Evolutionary conservation across 2,113 vertebrate genomes (phyloP).

Genomic region (Prietella phreatophila): DNA sequence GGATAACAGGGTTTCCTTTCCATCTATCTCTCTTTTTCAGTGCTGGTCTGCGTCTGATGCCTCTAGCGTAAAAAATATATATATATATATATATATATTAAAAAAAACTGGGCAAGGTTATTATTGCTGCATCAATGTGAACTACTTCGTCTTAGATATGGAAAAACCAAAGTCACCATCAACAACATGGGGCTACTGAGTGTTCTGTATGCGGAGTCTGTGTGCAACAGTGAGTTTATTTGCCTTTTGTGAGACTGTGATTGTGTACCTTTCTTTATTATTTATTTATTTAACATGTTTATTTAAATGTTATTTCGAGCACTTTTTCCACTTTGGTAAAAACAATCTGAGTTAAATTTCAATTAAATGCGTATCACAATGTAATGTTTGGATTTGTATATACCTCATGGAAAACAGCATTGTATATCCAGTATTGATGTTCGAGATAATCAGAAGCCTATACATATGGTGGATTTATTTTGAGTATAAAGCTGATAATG

Average conservation of each 20-base stretch:
- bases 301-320: slow-evolving; percentile 23
- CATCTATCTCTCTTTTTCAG: slow-evolving; percentile 10
- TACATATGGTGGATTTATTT: background rate
- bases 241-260: slow-evolving; percentile 41
- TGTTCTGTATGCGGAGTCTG: background rate
- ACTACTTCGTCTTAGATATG: slow-evolving; percentile 19
- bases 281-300: slow-evolving; percentile 22
- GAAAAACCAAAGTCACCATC: slow-evolving; percentile 38
- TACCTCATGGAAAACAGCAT: slow-evolving; percentile 15
- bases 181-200: slow-evolving; percentile 27
- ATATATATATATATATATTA: background rate
- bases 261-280: slow-evolving; percentile 27
- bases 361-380: slow-evolving; percentile 16
- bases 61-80: slow-evolving; percentile 34
- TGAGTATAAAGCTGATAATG: background rate
- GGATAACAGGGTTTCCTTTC: slow-evolving; percentile 57
- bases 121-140: slow-evolving; percentile 7
- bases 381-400: slow-evolving; percentile 18
- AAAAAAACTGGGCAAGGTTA: slow-evolving; percentile 21
- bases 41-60: slow-evolving; percentile 43
- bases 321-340: background rate
- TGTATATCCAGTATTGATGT: slow-evolving; percentile 16
- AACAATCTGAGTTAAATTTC: background rate
- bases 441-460: slow-evolving; percentile 11
- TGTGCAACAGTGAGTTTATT: slow-evolving; percentile 28